Conservation (phyloP, 2,797 vertebrate species). For the Lepidocolaptes lacrymiger region DNA sequence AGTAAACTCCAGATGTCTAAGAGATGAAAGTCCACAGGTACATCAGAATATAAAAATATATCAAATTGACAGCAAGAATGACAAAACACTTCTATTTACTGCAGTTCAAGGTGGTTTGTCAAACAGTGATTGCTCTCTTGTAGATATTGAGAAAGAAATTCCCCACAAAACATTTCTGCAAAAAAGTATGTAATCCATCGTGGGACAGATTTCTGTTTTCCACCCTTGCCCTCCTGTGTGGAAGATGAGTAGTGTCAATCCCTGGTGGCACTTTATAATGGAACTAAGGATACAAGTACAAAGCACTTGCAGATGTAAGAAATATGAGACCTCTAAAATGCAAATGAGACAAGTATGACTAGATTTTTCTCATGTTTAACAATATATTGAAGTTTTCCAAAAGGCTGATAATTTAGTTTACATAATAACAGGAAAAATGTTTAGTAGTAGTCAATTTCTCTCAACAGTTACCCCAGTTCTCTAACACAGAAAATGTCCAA, state of each 20-base stretch:
- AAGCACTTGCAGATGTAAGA: not conserved
- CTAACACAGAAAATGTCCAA: not conserved
- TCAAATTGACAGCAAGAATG: not conserved
- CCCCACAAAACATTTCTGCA: not conserved
- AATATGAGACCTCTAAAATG: not conserved
- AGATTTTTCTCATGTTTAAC: not conserved
- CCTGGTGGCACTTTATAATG: not conserved
- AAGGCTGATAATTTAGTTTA: not conserved
- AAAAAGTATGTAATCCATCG: not conserved
- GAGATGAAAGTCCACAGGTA: conserved; percentile 25
- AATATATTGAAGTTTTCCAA: not conserved
- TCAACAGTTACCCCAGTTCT: not conserved
- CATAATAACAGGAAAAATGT: not conserved
- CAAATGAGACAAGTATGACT: not conserved
- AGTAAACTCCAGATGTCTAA: not conserved
- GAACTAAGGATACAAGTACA: not conserved
- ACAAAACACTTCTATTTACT: conserved; percentile 31
- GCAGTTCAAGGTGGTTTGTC: not conserved
- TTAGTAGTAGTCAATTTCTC: not conserved
- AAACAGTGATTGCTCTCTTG: not conserved
- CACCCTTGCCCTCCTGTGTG: not conserved
- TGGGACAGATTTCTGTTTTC: not conserved
- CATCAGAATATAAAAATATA: conserved; percentile 21
- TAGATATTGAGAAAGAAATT: not conserved
- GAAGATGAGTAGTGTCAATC: not conserved